Evolutionary conservation across 2,113 vertebrate species (phyloP), one percentile per base, ranked within the genome.

Genomic region (Otolemur garnettii): DNA sequence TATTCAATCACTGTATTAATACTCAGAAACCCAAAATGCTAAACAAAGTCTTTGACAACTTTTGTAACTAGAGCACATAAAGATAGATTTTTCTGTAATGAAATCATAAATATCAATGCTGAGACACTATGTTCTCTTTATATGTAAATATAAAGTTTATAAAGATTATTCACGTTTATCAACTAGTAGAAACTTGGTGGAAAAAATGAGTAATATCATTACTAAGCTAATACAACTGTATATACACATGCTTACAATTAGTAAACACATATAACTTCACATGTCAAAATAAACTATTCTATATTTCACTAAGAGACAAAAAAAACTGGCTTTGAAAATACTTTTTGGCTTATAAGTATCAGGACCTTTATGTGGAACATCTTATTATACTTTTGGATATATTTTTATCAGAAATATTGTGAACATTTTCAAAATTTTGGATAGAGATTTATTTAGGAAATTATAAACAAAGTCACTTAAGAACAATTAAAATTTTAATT

Each of bases 341-440:
- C 12, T 66, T 89, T 93, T 62, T 94, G 50, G 18, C 8, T 79
- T 59, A 38, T n/a, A 53, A 55, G n/a, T n/a, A 53, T 38, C 64
- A 81, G 13, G 5, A 66, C 91, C 24, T 69, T 96, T 59, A 88
- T 78, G 28, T 80, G n/a, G 50, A 55, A 80, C 19, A 72, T 83
- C 53, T 89, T 89, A 57, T 60, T 86, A 35, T 12, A 26, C 2
- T 89, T 85, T 57, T 77, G 30, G 14, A 22, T 3, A 38, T 86
- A 55, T 77, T 94, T 90, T 80, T 79, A 77, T 74, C 13, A 66
- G 59, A 89, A 79, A 92, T 89, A 59, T 17, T 83, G 1, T 79
- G 66, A 80, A 59, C 14, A 17, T 26, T 72, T 7, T 24, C 35
- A n/a, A 59, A 85, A 92, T 85, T 19, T 75, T 81, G 3, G 15